Conservation (phyloP, 2,888 invertebrate species). For the Lymantria monacha region DNA sequence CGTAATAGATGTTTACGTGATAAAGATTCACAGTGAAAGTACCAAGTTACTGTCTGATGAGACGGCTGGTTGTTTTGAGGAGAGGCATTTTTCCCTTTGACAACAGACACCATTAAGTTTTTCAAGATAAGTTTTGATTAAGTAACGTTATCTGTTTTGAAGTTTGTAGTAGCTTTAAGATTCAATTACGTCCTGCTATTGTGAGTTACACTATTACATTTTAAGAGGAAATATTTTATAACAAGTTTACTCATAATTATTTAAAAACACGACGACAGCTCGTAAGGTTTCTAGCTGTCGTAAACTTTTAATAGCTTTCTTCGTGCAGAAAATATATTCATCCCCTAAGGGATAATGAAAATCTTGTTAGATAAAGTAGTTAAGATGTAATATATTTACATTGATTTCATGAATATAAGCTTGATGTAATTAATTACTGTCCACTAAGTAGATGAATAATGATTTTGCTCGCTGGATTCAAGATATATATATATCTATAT, state of each 20-base stretch:
- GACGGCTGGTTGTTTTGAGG: neutral
- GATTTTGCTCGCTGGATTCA: too few species aligned
- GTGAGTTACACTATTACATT: neutral
- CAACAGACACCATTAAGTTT: slow-evolving; percentile 8
- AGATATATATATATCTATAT: too few species aligned
- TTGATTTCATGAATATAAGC: too few species aligned
- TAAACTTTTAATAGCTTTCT: neutral
- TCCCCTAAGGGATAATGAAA: too few species aligned
- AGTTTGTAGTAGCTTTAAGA: neutral
- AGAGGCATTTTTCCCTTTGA: slow-evolving; percentile 17
- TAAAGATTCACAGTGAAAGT: neutral
- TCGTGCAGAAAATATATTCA: neutral
- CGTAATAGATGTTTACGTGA: neutral
- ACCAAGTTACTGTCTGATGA: neutral
- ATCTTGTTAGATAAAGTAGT: too few species aligned
- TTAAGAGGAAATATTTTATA: neutral
- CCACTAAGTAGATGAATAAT: too few species aligned
- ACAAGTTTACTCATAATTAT: neutral
- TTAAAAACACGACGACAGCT: neutral
- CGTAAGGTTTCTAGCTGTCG: neutral
- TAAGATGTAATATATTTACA: too few species aligned
- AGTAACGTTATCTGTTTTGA: slow-evolving; percentile 9
- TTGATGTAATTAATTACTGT: too few species aligned
- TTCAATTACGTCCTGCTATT: neutral
- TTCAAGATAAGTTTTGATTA: slow-evolving; percentile 12